phyloP scores from a whole-genome alignment of 2,888 invertebrate genomes.

The Frankliniella fusca region DNA sequence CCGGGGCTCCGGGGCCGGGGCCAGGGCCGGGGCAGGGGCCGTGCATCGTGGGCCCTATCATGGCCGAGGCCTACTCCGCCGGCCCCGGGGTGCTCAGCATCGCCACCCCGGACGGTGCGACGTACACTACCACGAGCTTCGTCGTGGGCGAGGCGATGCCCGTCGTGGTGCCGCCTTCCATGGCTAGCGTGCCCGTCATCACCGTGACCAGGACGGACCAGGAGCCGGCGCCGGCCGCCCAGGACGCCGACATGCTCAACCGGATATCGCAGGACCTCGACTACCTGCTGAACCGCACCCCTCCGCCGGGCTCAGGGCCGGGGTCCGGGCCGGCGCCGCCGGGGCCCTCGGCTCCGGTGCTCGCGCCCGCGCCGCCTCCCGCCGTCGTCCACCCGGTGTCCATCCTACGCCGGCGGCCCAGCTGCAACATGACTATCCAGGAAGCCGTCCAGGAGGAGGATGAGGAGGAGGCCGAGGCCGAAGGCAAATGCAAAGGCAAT shows the following conservation, averaged over 20 bases:
- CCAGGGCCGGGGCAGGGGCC: too few species aligned
- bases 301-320: not conserved
- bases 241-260: not conserved
- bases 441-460: constrained; percentile 4
- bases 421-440: constrained; percentile 4
- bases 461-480: not conserved
- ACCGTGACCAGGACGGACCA: constrained; percentile 15
- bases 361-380: not conserved
- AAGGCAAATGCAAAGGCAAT: not conserved
- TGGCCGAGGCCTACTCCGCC: not conserved
- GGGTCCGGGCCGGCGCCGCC: not conserved
- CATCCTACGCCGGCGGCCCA: constrained; percentile 2
- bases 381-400: not conserved
- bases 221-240: not conserved
- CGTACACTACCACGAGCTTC: constrained; percentile 6
- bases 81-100: not conserved
- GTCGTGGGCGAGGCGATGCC: not conserved
- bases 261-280: constrained; percentile 2
- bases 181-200: not conserved
- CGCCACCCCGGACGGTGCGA: not conserved
- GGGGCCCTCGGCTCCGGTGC: not conserved
- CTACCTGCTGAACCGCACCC: constrained; percentile 4
- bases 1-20: too few species aligned
- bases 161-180: not conserved
- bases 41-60: too few species aligned